Evolutionary conservation across 2,797 vertebrate species (phyloP).

Genomic region (Mormyrops attenuatus): DNA sequence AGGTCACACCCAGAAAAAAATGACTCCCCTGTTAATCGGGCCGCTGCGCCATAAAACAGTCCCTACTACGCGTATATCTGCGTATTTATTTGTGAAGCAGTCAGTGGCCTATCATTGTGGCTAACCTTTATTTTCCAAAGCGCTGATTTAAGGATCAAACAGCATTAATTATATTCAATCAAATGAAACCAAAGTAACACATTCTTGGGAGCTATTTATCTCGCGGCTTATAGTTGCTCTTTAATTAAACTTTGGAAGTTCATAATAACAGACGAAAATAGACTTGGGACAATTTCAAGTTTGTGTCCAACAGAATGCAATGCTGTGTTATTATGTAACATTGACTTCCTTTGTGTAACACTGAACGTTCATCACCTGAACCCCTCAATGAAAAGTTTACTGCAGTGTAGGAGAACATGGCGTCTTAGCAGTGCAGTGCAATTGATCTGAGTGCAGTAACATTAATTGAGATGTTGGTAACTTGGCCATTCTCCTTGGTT

Average conservation of each 20-base stretch:
- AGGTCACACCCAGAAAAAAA: constrained; percentile 19
- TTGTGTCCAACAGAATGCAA: neutral
- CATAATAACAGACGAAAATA: neutral
- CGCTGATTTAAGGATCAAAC: neutral
- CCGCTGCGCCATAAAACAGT: neutral
- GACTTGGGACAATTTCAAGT: neutral
- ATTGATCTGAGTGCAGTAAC: neutral
- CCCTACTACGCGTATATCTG: neutral
- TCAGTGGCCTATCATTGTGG: neutral
- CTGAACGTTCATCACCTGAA: neutral
- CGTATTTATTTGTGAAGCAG: neutral
- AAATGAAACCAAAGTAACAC: neutral
- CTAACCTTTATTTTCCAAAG: neutral
- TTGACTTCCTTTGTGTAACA: neutral
- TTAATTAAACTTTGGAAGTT: neutral
- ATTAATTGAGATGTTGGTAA: neutral
- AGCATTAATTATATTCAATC: neutral
- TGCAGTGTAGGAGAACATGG: neutral
- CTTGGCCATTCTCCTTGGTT: neutral
- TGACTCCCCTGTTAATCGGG: neutral
- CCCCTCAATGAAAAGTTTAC: neutral
- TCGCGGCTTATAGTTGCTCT: neutral
- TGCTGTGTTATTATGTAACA: neutral
- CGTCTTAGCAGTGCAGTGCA: neutral
- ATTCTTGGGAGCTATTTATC: neutral